Base-by-base conservation (phyloP, 1,140 invertebrate species). In the Drosophila pseudoobscura region DNA sequence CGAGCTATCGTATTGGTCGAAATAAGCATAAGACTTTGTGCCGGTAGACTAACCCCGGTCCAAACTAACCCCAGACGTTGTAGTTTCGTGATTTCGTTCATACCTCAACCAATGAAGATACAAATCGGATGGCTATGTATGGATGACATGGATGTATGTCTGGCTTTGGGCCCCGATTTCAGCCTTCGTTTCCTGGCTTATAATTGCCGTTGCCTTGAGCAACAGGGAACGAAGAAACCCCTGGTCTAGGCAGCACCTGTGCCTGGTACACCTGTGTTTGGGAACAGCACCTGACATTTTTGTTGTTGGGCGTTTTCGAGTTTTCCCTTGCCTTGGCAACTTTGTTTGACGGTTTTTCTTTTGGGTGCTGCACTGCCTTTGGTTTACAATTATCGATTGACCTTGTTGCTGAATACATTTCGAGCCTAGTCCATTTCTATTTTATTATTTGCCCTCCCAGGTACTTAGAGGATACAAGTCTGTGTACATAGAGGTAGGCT, bases 351-450 rank as follows among this genome's bases (percentile, higher is more conserved):
- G 17, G 20, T 22, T 39, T 22, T 47, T 68, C 62, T 50, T 55
- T 69, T 68, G 7, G 50, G 63, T 2, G 3, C 35, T 39, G 11
- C 1, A 4, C 3, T 39, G 3, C 35, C 35, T 39, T 39, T 39
- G 35, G 56, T 75, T 71, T 71, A 54, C 79, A 79, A 66, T 88
- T 87, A 87, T 87, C 71, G 83, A 87, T 87, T 88, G 83, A 87
- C 83, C 83, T 87, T 87, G 78, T 88, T 88, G 75, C 71, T 79
- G 83, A 71, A 87, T 87, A 87, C 64, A 88, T 78, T 88, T 78
- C 24, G 49, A 51, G 50, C 39, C 54, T 24, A 35, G 35, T 62
- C 64, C 61, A 51, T 44, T 64, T 65, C 20, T 46, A 71, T 51
- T 51, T 55, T 47, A 43, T 46, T 51, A 57, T 66, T 47, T 72